Evolutionary conservation across 53 echinoderm and acorn worm species (phyloP).

Genomic region (Echinometra lucunter): DNA sequence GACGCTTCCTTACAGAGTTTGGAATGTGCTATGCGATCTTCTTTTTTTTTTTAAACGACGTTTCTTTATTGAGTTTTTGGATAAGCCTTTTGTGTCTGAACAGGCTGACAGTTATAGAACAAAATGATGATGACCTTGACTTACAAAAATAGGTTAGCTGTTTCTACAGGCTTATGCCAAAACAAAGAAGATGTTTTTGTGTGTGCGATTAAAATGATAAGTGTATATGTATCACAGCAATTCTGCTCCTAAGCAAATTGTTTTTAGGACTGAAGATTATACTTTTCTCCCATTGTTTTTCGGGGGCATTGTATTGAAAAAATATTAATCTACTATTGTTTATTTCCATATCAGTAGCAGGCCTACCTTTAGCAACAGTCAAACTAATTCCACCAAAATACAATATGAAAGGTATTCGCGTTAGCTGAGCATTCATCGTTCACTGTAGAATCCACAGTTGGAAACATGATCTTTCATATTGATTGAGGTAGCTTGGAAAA

Average conservation of each 20-base stretch:
- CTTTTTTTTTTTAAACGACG: no score
- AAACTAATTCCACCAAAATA: background rate
- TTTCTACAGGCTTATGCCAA: background rate
- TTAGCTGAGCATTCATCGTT: background rate
- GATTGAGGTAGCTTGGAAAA: slow-evolving; percentile 31
- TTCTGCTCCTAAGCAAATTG: background rate
- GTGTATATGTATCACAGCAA: background rate
- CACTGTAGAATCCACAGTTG: slow-evolving; percentile 16
- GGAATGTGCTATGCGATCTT: no score
- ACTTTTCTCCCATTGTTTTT: background rate
- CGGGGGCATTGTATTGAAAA: background rate
- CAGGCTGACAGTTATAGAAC: background rate
- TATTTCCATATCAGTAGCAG: background rate
- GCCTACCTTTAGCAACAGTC: background rate
- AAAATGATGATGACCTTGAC: background rate
- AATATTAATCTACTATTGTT: background rate
- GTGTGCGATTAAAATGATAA: background rate
- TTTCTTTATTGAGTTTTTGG: no score
- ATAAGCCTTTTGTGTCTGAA: no score
- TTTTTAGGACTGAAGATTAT: background rate
- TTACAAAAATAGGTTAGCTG: background rate
- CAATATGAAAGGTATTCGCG: no score
- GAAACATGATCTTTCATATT: background rate
- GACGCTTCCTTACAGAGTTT: no score
- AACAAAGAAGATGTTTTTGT: background rate